phyloP scores from a whole-genome alignment of 2,797 vertebrate species.

The Mus minutoides region DNA sequence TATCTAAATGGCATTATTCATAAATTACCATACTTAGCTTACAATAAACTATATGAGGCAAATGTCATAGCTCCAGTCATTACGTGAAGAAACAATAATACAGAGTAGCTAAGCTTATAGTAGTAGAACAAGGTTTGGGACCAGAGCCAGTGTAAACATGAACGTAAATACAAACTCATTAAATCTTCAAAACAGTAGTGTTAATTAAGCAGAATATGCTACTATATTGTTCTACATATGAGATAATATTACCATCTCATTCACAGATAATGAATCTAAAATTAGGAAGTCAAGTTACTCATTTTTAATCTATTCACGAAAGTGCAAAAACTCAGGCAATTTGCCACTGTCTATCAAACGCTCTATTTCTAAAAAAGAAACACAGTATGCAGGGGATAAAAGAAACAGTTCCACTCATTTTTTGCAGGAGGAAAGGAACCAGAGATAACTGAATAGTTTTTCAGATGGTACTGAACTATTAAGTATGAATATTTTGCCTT shows the following conservation, averaged over 20 bases:
- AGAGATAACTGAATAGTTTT: background rate
- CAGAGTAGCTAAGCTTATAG: background rate
- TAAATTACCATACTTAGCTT: background rate
- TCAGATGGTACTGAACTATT: background rate
- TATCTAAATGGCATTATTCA: background rate
- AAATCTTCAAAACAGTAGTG: background rate
- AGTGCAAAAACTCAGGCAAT: background rate
- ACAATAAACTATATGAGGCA: background rate
- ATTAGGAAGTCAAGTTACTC: background rate
- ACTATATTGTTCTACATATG: background rate
- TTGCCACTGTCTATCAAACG: background rate
- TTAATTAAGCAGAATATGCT: background rate
- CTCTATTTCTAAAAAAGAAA: background rate
- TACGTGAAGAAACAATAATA: background rate
- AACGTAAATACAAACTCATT: background rate
- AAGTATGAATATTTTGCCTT: background rate
- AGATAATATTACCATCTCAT: background rate
- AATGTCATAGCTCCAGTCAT: background rate
- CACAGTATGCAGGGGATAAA: background rate
- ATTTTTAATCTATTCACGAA: background rate
- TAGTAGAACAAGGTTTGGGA: background rate
- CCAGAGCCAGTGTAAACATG: background rate
- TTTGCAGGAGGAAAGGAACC: background rate
- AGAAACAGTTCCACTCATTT: background rate
- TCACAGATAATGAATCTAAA: conserved; percentile 49